Evolutionary conservation across 1,140 invertebrate species (phyloP), one percentile per base, ranked within the genome.

Genomic region (Oscheius sp.): DNA sequence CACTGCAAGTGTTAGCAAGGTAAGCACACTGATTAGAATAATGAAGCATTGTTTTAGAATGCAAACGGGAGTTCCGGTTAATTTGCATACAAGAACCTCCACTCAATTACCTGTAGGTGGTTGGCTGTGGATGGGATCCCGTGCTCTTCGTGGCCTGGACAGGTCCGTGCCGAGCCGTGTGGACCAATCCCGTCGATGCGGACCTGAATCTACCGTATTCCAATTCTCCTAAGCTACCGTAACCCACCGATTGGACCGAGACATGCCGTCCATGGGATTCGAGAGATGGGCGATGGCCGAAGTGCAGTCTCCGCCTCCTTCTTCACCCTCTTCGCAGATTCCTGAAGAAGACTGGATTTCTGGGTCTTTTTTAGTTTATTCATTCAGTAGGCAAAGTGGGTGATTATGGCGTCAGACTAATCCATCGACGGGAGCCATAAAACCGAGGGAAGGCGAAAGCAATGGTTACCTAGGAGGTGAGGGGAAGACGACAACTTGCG

Each of bases 401-500:
- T 2, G 34, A 10, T 32, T 32, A 10, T n/a, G 1, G 58, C 3
- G 18, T 35, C 28, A 61, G n/a, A 28, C 28, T n/a, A 2, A 61
- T 59, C 26, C 3, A 4, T 28, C 3, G 29, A 59, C 3, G n/a
- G 23, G 3, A 3, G 3, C 2, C 3, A n/a, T 3, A 18, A 10
- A 26, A 3, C 26, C 18, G n/a, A n/a, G 18, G 3, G 55, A 26
- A 67, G 38, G 38, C 55, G 32, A 13, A 46, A 38, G n/a, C n/a
- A n/a, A 55, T 32, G 32, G 55, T 58, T 68, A 15, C 67, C 70
- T 35, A 84, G 64, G 4, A 83, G 35, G 73, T 83, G 82, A 29
- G 82, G 82, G 1, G 81, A 83, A 3, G 75, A 78, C 45, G 77
- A 80, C n/a, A 83, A 45, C 42, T 83, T 83, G 29, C 81, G 64